Base-by-base conservation (phyloP, 2,888 invertebrate species). In the Ephialtes manifestator region DNA sequence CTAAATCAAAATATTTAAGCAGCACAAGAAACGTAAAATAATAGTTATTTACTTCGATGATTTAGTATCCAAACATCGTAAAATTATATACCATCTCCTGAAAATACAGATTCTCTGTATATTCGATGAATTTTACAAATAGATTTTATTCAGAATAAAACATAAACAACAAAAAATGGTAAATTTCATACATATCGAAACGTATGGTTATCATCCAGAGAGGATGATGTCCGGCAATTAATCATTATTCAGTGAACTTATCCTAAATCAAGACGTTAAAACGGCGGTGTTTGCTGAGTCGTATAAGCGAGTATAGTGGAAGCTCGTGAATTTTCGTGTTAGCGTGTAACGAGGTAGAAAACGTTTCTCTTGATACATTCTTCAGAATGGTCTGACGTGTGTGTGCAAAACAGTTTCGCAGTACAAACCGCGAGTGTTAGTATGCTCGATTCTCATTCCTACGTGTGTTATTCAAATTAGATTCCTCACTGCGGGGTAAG, bases 381-480 rank as follows among this genome's bases (percentile, higher is more conserved):
- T 79, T 72, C 71, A 51, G 75, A 35, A 35, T 5, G 39, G 10
- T 11, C 20, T 10, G 39, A 43, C 15, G 51, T 55, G 39, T 46
- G 67, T 71, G 76, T 20, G 51, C 67, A 39, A 74, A 81, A 77
- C 77, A 67, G 65, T 81, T 70, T 78, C 46, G 74, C 60, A n/a
- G 65, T 74, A 68, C 75, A 77, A 83, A 83, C 71, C 55, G 70
- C 75, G 24, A 63, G 81, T 81, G 78, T 78, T 31, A 75, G 76
- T 82, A 65, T 51, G n/a, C 75, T 65, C 63, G 39, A 63, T 65
- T 51, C 75, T 46, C 70, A 82, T 83, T 86, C 84, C 82, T 79
- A 79, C 68, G 89, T 90, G 89, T 89, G 90, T 91, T 91, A 91
- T 91, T 90, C 90, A 92, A 92, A 92, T 91, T 91, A 91, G 92